Evolutionary conservation across 1,140 invertebrate genomes (phyloP).

Genomic region (Whitmania pigra): DNA sequence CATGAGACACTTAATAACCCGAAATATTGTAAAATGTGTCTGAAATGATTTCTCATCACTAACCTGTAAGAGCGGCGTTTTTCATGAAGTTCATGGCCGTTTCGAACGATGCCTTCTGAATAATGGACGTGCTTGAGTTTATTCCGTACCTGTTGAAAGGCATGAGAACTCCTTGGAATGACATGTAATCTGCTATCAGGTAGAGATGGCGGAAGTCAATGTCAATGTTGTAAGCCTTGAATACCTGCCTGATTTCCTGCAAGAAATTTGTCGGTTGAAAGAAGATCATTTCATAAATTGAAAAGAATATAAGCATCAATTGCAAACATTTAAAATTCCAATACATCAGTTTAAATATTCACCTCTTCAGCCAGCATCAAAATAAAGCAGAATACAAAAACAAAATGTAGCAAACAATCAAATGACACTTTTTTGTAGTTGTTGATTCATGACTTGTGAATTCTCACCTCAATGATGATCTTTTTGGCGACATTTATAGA

Average conservation of each 20-base stretch:
- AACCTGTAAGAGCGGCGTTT: slow-evolving; percentile 57
- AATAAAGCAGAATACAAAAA: too few species aligned
- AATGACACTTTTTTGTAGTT: too few species aligned
- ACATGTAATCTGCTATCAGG: slow-evolving; percentile 95
- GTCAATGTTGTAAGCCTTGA: slow-evolving; percentile 85
- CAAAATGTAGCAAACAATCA: too few species aligned
- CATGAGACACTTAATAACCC: too few species aligned
- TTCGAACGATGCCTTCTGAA: slow-evolving; percentile 98
- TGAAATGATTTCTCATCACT: slow-evolving; percentile 15
- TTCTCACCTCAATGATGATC: slow-evolving; percentile 59
- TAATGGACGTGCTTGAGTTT: slow-evolving; percentile 67
- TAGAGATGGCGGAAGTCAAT: slow-evolving; percentile 85
- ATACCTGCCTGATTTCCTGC: slow-evolving; percentile 77
- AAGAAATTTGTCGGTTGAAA: background rate
- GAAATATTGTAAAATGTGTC: background rate
- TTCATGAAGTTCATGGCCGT: slow-evolving; percentile 75
- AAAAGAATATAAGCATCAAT: background rate
- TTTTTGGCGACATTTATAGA: slow-evolving; percentile 88
- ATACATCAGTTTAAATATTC: too few species aligned
- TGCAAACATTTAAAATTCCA: too few species aligned
- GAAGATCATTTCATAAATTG: background rate
- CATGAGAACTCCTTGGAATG: slow-evolving; percentile 72
- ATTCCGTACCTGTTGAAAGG: slow-evolving; percentile 82
- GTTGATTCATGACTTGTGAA: background rate
- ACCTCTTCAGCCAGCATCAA: too few species aligned